Conservation (phyloP, 2,888 invertebrate genomes). For the Trisateles emortualis region DNA sequence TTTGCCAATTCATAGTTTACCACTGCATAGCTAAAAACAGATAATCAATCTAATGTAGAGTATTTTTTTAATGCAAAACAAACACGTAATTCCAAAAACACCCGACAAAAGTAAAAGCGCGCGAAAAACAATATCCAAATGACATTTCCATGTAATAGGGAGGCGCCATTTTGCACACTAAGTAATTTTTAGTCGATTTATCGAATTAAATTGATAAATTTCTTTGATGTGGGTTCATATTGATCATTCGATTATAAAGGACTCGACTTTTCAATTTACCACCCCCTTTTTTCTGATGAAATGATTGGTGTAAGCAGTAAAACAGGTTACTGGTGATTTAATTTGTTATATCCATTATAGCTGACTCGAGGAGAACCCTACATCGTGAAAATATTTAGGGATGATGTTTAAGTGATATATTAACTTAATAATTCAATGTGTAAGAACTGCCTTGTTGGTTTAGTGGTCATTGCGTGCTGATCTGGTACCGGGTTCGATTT, state of each 20-base stretch:
- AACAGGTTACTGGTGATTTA: constrained; percentile 51
- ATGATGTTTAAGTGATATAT: constrained; percentile 12
- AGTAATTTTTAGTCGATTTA: constrained; percentile 73
- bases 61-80: no score
- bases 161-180: constrained; percentile 73
- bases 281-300: constrained; percentile 67
- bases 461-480: no score
- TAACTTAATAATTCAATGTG: constrained; percentile 4
- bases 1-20: no score
- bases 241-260: constrained; percentile 77
- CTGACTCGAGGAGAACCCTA: constrained; percentile 16
- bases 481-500: no score
- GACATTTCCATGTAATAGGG: constrained; percentile 69
- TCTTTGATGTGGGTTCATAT: constrained; percentile 77
- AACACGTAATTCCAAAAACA: no score
- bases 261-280: constrained; percentile 82
- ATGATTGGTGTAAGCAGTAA: constrained; percentile 63
- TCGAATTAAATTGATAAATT: constrained; percentile 74
- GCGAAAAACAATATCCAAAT: constrained; percentile 63
- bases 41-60: no score
- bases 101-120: constrained; percentile 37
- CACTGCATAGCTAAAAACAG: no score
- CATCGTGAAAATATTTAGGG: constrained; percentile 12
- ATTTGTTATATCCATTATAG: constrained; percentile 29
- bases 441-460: no score